phyloP scores from a whole-genome alignment of 2,113 vertebrate species.

The Ibidorhyncha struthersii region DNA sequence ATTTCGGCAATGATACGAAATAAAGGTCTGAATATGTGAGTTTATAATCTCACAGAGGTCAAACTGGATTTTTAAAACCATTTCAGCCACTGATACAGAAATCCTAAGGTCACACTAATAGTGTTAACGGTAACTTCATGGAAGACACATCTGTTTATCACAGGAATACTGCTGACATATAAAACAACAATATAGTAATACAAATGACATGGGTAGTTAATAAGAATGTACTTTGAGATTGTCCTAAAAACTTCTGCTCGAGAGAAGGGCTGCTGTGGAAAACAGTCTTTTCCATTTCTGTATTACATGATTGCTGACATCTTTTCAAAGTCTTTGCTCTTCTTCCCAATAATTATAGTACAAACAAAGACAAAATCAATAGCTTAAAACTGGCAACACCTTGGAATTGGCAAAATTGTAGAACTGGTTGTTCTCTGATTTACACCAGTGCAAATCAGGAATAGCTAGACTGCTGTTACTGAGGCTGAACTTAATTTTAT shows the following conservation, averaged over 20 bases:
- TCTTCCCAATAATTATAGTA: not conserved
- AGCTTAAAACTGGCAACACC: not conserved
- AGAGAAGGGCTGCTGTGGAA: not conserved
- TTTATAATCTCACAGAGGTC: not conserved
- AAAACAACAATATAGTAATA: not conserved
- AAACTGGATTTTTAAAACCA: not conserved
- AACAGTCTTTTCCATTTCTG: not conserved
- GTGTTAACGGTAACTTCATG: not conserved
- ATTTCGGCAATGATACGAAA: not conserved
- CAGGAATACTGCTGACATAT: not conserved
- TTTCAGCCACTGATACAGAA: not conserved
- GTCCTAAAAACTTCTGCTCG: not conserved
- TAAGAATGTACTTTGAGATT: not conserved
- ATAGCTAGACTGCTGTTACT: not conserved
- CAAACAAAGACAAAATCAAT: not conserved
- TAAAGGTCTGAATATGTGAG: not conserved
- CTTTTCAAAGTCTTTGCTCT: not conserved
- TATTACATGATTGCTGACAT: not conserved
- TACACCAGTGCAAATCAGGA: not conserved
- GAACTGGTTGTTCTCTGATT: not conserved
- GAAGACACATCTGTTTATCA: not conserved
- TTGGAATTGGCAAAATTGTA: not conserved
- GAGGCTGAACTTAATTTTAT: not conserved
- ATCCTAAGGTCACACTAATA: not conserved
- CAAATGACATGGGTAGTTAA: not conserved